Conservation (phyloP, 2,113 vertebrate genomes). For the human region DNA sequence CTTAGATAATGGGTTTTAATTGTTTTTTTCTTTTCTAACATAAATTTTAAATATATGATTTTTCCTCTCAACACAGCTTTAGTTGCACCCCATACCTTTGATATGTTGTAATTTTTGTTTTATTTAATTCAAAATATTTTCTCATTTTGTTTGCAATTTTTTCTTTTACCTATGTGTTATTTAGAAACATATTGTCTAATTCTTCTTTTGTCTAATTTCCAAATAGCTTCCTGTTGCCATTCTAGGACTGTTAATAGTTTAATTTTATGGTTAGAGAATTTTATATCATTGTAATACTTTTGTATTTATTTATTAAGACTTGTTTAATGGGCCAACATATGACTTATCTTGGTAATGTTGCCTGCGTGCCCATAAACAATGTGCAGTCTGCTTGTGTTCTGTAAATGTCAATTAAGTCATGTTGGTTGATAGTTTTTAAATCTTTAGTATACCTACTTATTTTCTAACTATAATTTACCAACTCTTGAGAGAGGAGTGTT, state of each 20-base stretch:
- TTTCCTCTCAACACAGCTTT: neutral
- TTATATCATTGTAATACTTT: neutral
- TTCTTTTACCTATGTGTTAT: neutral
- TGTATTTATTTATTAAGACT: neutral
- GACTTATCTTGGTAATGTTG: neutral
- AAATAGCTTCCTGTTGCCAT: neutral
- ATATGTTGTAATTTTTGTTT: neutral
- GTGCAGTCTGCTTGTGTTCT: neutral
- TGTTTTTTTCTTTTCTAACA: neutral
- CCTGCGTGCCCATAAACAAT: neutral
- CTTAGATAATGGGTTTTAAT: neutral
- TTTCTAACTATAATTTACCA: neutral
- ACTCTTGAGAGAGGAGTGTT: neutral
- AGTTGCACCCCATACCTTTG: neutral
- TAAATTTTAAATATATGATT: neutral
- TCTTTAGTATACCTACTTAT: neutral
- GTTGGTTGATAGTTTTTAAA: neutral
- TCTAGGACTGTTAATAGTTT: neutral
- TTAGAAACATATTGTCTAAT: neutral
- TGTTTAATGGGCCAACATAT: neutral
- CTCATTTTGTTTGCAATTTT: neutral
- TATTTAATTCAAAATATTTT: neutral
- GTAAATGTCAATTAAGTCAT: neutral
- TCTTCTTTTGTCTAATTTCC: neutral
- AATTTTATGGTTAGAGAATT: neutral